Conservation (phyloP, 1,140 invertebrate genomes). For the Musca vetustissima region DNA sequence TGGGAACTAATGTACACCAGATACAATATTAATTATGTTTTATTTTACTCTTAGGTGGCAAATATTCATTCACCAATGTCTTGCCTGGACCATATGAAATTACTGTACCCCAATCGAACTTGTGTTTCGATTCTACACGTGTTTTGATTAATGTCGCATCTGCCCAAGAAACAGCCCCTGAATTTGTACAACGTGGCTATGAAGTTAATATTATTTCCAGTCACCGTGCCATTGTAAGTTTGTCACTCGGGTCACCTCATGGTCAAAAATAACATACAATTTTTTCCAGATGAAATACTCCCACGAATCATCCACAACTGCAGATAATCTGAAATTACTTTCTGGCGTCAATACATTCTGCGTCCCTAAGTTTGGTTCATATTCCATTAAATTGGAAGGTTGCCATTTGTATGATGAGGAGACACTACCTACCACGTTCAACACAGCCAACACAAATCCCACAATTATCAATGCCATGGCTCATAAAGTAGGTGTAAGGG, state of each 20-base stretch:
- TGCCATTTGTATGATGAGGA: conserved; percentile 77
- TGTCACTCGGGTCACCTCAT: no score
- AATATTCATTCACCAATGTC: conserved; percentile 77
- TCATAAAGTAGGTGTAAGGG: conserved; percentile 57
- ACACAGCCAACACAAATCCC: conserved; percentile 43
- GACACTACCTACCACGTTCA: conserved; percentile 41
- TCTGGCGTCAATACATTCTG: conserved; percentile 65
- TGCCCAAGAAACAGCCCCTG: conserved; percentile 65
- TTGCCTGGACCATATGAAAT: conserved; percentile 81
- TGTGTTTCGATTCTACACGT: conserved; percentile 73
- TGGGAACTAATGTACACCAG: no score
- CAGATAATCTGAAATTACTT: conserved; percentile 51
- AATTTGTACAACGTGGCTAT: conserved; percentile 78
- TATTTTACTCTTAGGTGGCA: conserved; percentile 59
- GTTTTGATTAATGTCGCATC: conserved; percentile 68
- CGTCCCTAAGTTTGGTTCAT: conserved; percentile 68
- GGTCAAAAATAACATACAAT: neutral
- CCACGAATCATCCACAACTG: conserved; percentile 25
- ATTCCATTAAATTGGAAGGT: conserved; percentile 74
- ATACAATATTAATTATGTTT: neutral
- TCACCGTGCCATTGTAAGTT: conserved; percentile 65
- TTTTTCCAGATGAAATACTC: conserved; percentile 45
- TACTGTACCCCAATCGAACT: conserved; percentile 64
- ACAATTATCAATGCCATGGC: conserved; percentile 55
- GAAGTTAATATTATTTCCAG: conserved; percentile 64